Evolutionary conservation across 2,113 vertebrate genomes (phyloP).

Genomic region (Sylvietta virens): DNA sequence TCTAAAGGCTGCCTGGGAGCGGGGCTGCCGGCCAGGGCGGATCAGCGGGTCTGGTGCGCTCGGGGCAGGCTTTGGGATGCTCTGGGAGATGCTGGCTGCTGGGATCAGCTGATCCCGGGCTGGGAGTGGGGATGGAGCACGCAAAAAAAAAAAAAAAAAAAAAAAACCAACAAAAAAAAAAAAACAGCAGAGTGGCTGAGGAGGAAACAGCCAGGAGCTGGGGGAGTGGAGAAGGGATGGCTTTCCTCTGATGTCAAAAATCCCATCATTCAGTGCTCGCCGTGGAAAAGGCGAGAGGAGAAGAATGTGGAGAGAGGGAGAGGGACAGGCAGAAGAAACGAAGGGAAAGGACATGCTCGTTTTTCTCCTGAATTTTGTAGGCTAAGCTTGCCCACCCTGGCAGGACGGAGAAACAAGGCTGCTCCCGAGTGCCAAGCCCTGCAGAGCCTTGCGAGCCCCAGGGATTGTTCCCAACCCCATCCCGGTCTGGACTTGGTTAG

Average conservation of each 20-base stretch:
- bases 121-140: neutral
- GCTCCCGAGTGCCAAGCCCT: conserved; percentile 2
- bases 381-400: neutral
- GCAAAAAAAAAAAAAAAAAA: neutral
- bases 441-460: conserved; percentile 22
- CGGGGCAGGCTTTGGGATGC: neutral
- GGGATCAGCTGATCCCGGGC: neutral
- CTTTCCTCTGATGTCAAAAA: conserved; percentile 59
- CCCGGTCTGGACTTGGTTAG: conserved; percentile 63
- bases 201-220: conserved; percentile 37
- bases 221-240: conserved; percentile 47
- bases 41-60: neutral
- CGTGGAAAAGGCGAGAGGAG: conserved; percentile 46
- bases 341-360: neutral
- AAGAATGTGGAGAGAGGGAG: conserved; percentile 52
- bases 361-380: neutral
- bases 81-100: neutral
- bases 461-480: conserved; percentile 16
- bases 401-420: conserved; percentile 11
- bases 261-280: conserved; percentile 61
- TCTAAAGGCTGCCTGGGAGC: neutral
- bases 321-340: neutral
- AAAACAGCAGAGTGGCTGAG: neutral
- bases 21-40: neutral
- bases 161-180: neutral